Base-by-base conservation (phyloP, 2,113 vertebrate species). In the Coryphaenoides rupestris region DNA sequence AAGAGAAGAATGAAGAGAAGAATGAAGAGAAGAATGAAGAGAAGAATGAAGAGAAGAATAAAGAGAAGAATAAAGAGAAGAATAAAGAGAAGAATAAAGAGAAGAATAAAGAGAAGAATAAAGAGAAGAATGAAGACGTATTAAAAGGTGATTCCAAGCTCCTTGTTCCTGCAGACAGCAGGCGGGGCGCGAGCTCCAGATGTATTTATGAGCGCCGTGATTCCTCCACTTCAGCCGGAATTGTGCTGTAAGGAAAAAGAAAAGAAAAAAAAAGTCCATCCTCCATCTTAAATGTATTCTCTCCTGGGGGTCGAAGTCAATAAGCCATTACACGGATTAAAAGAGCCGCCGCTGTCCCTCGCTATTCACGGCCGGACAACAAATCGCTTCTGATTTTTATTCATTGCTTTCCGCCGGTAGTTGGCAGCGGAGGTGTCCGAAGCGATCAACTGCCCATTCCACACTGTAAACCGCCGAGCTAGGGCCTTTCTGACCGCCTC, bases 301-400 rank as follows among this genome's bases (percentile, higher is more conserved):
- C 79, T 85, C 81, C 73, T 62, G 60, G 77, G 70, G 63, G 87
- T 92, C 86, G 60, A 83, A 91, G 81, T 90, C 84, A 91, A 85
- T 90, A 92, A 87, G 58, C 74, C 85, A 84, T 87, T 90, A 88
- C 62, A 82, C 77, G 80, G 69, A 85, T 82, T 87, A 85, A 89
- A 91, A 78, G 28, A 69, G 75, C 77, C 68, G 26, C 74, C 77
- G 64, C 78, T 80, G 61, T 63, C 80, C 60, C 70, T 68, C 73
- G 77, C 72, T 62, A 49, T 73, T 79, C 87, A 84, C 70, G 73
- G 66, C 45, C 65, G 85, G 78, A 69, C 64, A 85, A 79, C 68
- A 91, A 91, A 91, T 78, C 84, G 80, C 69, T 88, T 89, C 79
- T 90, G 88, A 89, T 91, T 92, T 92, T 91, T 93, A 92, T 92